Evolutionary conservation across 2,113 vertebrate species (phyloP).

Genomic region (Pseudopodoces humilis): DNA sequence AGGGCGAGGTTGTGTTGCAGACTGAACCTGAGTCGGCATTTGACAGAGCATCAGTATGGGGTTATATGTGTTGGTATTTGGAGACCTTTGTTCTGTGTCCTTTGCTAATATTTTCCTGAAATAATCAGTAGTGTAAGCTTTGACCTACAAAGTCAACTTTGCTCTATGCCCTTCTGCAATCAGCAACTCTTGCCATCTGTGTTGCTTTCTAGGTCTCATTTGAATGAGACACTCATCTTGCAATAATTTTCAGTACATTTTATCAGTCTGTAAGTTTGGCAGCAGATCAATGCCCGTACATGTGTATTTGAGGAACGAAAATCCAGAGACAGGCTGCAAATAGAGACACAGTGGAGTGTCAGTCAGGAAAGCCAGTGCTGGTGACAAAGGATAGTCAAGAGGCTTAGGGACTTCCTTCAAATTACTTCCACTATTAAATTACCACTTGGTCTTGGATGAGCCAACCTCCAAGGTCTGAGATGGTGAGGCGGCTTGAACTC

Average conservation of each 20-base stretch:
- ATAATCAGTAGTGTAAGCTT: not conserved
- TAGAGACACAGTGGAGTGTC: not conserved
- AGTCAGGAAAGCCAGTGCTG: not conserved
- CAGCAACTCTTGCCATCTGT: not conserved
- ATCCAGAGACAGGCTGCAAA: not conserved
- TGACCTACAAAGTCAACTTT: not conserved
- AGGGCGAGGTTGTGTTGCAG: not conserved
- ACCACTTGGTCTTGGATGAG: not conserved
- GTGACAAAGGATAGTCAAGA: not conserved
- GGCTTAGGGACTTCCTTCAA: not conserved
- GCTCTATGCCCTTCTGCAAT: not conserved
- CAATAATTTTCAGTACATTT: not conserved
- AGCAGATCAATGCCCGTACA: not conserved
- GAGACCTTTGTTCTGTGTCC: not conserved
- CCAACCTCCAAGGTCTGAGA: not conserved
- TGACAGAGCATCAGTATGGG: not conserved
- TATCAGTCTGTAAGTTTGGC: not conserved
- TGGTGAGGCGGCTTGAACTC: too few species aligned
- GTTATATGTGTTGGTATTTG: not conserved
- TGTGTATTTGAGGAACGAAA: not conserved
- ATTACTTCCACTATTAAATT: not conserved
- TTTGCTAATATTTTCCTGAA: not conserved
- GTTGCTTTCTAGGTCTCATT: conserved; percentile 14
- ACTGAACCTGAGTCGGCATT: not conserved
- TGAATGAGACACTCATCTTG: not conserved